Conservation (phyloP, 2,888 invertebrate genomes). For the Heliconius sara region DNA sequence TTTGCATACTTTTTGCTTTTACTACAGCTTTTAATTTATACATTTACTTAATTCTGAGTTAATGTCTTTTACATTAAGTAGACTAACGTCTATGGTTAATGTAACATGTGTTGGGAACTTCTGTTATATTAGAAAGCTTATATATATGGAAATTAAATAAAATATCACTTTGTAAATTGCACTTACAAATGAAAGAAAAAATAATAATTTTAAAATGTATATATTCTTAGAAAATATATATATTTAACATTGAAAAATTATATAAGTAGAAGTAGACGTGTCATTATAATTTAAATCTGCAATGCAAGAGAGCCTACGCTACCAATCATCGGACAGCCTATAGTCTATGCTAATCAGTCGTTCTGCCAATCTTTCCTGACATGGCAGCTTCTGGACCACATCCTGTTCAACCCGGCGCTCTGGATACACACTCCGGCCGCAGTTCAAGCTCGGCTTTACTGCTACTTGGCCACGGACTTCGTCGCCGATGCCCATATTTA, state of each 20-base stretch:
- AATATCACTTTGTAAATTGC: background rate
- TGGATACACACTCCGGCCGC: constrained; percentile 99
- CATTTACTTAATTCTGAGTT: background rate
- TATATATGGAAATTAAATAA: background rate
- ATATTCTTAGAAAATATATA: background rate
- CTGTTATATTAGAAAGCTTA: background rate
- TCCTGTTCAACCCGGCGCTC: constrained; percentile 99
- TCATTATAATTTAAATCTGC: background rate
- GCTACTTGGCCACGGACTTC: constrained; percentile 99
- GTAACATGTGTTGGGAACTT: background rate
- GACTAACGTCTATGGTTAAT: background rate
- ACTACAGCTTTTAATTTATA: constrained; percentile 1
- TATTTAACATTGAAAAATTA: background rate
- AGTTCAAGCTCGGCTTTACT: constrained; percentile 97
- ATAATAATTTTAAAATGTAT: background rate
- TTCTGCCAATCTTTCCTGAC: constrained; percentile 95
- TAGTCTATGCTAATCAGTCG: constrained; percentile 88
- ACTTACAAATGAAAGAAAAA: background rate
- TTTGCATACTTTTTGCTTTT: constrained; percentile 23
- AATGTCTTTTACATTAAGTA: background rate
- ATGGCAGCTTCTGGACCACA: constrained; percentile 99
- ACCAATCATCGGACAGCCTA: constrained; percentile 80
- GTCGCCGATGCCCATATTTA: constrained; percentile 98
- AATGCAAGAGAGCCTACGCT: constrained; percentile 78
- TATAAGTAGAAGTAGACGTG: background rate